Percentiles rank a stretch among this genome's conserved stretches.
These are phyloP conservation scores for Strigops habroptila DNA, from an alignment of 2,113 vertebrate genomes.

Conservation along the genomic window DNA sequence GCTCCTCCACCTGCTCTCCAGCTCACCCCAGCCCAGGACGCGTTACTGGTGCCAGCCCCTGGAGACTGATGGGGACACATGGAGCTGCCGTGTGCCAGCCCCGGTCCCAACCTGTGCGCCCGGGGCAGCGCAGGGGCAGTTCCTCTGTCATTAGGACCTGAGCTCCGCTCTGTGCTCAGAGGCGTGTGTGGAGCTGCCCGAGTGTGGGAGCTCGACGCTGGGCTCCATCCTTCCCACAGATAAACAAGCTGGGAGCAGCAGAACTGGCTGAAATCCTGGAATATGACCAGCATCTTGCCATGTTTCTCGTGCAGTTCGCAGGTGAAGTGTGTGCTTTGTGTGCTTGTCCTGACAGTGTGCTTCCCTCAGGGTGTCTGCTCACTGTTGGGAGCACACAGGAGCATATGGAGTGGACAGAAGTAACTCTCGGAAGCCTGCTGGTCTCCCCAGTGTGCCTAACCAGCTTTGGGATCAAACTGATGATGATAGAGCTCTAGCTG, in stretches of 20 bases:
- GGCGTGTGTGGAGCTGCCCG: conserved; percentile 17
- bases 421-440: neutral
- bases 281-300: conserved; percentile 26
- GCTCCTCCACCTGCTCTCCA: conserved; percentile 71
- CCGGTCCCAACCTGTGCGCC: conserved; percentile 43
- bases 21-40: neutral
- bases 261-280: conserved; percentile 31
- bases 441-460: neutral
- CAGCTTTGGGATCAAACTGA: neutral
- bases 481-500: neutral
- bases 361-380: neutral
- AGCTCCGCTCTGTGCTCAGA: conserved; percentile 12
- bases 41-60: conserved; percentile 37
- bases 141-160: conserved; percentile 36
- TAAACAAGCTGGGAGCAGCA: neutral
- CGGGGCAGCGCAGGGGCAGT: neutral
- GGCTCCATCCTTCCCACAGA: neutral
- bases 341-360: neutral
- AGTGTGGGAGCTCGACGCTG: conserved; percentile 6
- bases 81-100: conserved; percentile 62
- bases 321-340: conserved; percentile 51
- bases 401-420: neutral
- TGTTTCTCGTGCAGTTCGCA: conserved; percentile 74
- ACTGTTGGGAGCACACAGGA: neutral
- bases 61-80: conserved; percentile 75